Evolutionary conservation across 2,113 vertebrate species (phyloP).

Genomic region (Pristiophorus japonicus): DNA sequence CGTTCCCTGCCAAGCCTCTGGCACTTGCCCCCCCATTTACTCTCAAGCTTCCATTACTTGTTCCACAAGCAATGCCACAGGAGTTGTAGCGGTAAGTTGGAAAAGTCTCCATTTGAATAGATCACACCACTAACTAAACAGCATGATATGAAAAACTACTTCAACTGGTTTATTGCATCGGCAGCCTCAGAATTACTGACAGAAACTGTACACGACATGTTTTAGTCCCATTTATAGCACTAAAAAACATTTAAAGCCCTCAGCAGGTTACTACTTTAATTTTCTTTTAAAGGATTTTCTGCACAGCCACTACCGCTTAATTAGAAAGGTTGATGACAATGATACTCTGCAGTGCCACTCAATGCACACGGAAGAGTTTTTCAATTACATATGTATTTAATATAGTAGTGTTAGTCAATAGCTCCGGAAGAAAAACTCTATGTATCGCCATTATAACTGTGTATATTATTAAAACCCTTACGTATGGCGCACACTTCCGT

Average conservation of each 20-base stretch:
- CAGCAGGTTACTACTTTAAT: neutral
- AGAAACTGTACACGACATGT: neutral
- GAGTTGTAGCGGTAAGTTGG: neutral
- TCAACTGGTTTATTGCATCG: neutral
- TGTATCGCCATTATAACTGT: neutral
- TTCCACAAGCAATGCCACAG: neutral
- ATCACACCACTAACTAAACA: neutral
- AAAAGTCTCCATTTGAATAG: neutral
- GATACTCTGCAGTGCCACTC: neutral
- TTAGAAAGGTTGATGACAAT: slow-evolving; percentile 10
- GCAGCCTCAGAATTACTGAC: neutral
- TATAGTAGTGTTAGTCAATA: neutral
- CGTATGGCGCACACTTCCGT: neutral
- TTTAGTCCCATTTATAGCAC: neutral
- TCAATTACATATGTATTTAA: neutral
- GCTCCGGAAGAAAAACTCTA: no score
- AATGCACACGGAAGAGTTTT: neutral
- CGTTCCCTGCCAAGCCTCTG: neutral
- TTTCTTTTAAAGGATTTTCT: neutral
- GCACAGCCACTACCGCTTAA: neutral
- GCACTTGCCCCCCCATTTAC: no score
- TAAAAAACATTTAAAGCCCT: neutral
- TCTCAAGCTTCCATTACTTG: neutral
- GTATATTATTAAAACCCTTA: neutral
- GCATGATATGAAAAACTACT: neutral